Evolutionary conservation across 2,797 vertebrate genomes (phyloP).

Genomic region (Bryconaethiops microstoma): DNA sequence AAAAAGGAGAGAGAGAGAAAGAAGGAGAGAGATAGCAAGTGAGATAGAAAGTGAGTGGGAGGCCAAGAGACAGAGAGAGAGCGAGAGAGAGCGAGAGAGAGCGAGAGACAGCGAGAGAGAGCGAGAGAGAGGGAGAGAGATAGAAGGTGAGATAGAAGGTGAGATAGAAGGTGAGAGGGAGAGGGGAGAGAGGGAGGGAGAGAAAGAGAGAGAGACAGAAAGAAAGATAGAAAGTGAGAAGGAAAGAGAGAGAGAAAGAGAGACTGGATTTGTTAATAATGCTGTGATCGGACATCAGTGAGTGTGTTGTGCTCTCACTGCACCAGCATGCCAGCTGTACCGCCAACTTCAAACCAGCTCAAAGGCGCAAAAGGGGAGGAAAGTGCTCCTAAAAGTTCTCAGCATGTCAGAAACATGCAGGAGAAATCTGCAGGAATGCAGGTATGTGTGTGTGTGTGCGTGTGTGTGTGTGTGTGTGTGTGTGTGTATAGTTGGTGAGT

Average conservation of each 20-base stretch:
- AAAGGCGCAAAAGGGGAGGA: background rate
- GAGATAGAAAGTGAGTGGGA: no score
- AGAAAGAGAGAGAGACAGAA: background rate
- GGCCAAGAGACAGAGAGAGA: no score
- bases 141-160: slow-evolving; percentile 32
- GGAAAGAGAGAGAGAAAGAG: slow-evolving; percentile 19
- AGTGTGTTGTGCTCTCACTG: background rate
- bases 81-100: no score
- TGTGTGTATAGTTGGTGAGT: background rate
- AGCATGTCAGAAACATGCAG: background rate
- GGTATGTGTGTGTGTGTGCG: background rate
- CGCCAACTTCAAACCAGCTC: background rate
- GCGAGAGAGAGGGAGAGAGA: slow-evolving; percentile 26
- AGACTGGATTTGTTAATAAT: background rate
- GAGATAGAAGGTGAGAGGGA: background rate
- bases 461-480: background rate
- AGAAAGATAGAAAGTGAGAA: background rate
- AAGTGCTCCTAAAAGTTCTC: background rate
- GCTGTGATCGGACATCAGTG: slow-evolving; percentile 1
- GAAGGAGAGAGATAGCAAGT: no score
- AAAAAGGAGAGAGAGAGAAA: no score
- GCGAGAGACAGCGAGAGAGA: background rate
- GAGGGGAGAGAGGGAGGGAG: background rate
- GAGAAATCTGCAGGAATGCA: background rate
- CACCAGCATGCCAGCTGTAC: background rate